Conservation (phyloP, 1,140 invertebrate species). For the Anastrepha ludens region DNA sequence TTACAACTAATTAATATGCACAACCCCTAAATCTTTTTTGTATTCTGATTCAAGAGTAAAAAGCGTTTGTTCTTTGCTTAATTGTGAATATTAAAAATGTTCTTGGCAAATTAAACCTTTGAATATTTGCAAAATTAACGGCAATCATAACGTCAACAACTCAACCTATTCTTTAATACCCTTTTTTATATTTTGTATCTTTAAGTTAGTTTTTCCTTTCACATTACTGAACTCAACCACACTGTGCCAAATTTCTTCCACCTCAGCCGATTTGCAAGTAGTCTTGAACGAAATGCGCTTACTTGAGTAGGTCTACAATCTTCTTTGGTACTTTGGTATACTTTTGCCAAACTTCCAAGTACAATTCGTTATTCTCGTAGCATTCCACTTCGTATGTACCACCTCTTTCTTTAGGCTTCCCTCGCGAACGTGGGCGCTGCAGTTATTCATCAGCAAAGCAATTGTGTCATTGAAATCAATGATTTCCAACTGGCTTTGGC, state of each 20-base stretch:
- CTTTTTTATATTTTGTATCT: too few species aligned
- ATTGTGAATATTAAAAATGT: too few species aligned
- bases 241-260: background rate
- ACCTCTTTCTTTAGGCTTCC: background rate
- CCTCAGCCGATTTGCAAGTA: background rate
- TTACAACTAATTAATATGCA: too few species aligned
- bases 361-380: conserved; percentile 14
- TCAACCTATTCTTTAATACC: too few species aligned
- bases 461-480: conserved; percentile 44
- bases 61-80: too few species aligned
- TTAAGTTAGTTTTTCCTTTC: too few species aligned
- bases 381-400: background rate
- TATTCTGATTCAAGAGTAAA: too few species aligned
- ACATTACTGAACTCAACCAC: background rate
- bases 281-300: background rate
- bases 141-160: too few species aligned
- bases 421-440: too few species aligned
- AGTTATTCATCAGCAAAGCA: background rate
- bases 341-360: conserved; percentile 10
- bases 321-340: background rate
- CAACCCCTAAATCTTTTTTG: too few species aligned
- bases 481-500: conserved; percentile 44
- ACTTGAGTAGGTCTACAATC: conserved; percentile 36
- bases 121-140: too few species aligned
- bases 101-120: too few species aligned